phyloP scores from a whole-genome alignment of 2,113 vertebrate genomes.

The Pseudorectes ferrugineus region DNA sequence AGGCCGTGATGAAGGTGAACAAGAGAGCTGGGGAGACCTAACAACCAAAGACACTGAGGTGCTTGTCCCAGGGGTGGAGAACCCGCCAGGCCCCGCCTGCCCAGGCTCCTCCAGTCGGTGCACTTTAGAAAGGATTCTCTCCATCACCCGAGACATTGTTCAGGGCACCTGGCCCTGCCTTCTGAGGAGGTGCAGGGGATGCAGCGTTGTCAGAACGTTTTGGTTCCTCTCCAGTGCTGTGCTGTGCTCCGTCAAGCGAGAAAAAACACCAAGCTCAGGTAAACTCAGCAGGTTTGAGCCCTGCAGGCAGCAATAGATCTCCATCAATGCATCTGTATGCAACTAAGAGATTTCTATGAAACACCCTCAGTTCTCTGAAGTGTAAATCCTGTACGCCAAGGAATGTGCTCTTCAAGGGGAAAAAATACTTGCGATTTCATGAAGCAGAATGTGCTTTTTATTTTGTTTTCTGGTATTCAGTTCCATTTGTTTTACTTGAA shows the following conservation, averaged over 20 bases:
- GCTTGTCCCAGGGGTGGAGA: background rate
- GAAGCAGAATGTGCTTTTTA: constrained; percentile 3
- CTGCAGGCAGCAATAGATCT: constrained; percentile 63
- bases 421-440: background rate
- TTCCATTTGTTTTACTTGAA: constrained; percentile 59
- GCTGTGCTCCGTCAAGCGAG: constrained; percentile 5
- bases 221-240: constrained; percentile 14
- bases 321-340: constrained; percentile 43
- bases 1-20: constrained; percentile 69
- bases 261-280: constrained; percentile 66
- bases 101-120: background rate
- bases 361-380: constrained; percentile 16
- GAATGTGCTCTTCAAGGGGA: constrained; percentile 1
- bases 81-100: background rate
- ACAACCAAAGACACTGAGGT: constrained; percentile 11
- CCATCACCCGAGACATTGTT: background rate
- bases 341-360: background rate
- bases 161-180: background rate
- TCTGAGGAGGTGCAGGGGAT: background rate
- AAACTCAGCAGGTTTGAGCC: constrained; percentile 54
- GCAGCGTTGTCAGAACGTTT: background rate
- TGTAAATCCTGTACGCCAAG: background rate
- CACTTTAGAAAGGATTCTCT: constrained; percentile 47
- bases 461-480: constrained; percentile 22
- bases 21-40: constrained; percentile 66